A percentile compares a stretch with the other conserved stretches of the same genome.
Conservation (phyloP, 1,140 invertebrate genomes). For the Halesus radiatus region DNA sequence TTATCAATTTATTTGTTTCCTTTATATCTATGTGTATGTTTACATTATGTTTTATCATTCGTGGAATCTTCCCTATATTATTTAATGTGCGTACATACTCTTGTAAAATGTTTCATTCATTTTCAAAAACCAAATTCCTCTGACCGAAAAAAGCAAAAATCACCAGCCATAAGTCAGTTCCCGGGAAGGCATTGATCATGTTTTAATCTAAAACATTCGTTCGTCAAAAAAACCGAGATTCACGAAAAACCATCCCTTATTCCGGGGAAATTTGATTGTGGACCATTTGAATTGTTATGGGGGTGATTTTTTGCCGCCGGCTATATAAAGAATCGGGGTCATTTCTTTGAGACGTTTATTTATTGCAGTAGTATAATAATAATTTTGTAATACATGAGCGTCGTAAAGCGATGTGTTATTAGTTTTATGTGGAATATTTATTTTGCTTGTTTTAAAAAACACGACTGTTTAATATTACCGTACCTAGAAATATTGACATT, state of each 20-base stretch:
- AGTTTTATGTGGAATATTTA: too few relatives aligned
- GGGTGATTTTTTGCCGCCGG: constrained; percentile 29
- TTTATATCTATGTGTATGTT: too few relatives aligned
- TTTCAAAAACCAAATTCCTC: neutral
- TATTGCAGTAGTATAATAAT: constrained; percentile 1
- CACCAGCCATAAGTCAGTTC: neutral
- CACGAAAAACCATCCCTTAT: constrained; percentile 20
- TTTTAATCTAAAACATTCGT: neutral
- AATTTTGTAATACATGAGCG: neutral
- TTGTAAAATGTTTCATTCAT: too few relatives aligned
- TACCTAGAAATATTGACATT: too few relatives aligned
- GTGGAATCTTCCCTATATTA: too few relatives aligned
- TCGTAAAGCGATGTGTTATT: constrained; percentile 12
- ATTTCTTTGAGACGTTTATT: constrained; percentile 23
- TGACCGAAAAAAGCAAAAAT: too few relatives aligned
- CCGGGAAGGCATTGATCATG: neutral
- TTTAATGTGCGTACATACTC: too few relatives aligned
- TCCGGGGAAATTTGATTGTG: constrained; percentile 35
- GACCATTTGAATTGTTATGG: constrained; percentile 23
- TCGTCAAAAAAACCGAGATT: constrained; percentile 16
- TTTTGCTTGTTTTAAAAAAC: too few relatives aligned
- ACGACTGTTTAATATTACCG: too few relatives aligned
- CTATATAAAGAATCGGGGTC: constrained; percentile 17
- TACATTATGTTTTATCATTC: too few relatives aligned
- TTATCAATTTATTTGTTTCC: too few relatives aligned